Base-by-base conservation (phyloP, 2,888 invertebrate species). In the Scaptomyza caliginosa region DNA sequence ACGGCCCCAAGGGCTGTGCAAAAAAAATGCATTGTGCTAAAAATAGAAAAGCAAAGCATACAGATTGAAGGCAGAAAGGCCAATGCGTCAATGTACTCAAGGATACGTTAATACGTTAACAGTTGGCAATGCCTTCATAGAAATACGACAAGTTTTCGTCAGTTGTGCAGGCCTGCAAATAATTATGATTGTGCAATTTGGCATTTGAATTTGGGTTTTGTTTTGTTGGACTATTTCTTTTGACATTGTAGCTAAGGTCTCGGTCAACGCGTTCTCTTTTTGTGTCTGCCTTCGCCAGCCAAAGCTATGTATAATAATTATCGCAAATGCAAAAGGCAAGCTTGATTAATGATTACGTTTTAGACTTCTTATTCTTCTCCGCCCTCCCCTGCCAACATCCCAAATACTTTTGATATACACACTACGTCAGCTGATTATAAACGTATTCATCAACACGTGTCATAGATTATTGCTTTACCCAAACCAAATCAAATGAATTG, bases 241-340 rank as follows among this genome's bases (percentile, higher is more conserved):
- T 13, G 49, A 32, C 52, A 63, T 67, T 73, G 73, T 77, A 74
- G 68, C 68, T 73, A 86, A 81, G 88, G 86, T 86, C 84, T 88
- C 76, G 87, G 84, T 72, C 84, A 77, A 54, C 68, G 74, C 68
- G 63, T 76, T 78, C 73, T 81, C 82, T 73, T 66, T 81, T 56
- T 42, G 36, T 50, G 55, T 50, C 43, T 77, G 54, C 13, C 52
- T 58, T 63, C 74, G 68, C 40, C 16, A 34, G 34, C 51, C 55
- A 60, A 65, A 45, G 28, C 28, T 62, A 49, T 64, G 45, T 72
- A 58, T 70, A 78, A 78, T 82, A 78, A 78, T 82, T 76, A 78
- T 70, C 66, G 76, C 62, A 62, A 71, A 73, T 84, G 63, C 86
- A 74, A 74, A 74, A 80, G 50, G 40, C 43, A 34, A 55, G 58